A percentile compares a stretch with the other conserved stretches of the same genome.
These are phyloP conservation scores for Epirrhoe tristata DNA, from an alignment of 2,888 invertebrate species.

Conservation along the genomic window DNA sequence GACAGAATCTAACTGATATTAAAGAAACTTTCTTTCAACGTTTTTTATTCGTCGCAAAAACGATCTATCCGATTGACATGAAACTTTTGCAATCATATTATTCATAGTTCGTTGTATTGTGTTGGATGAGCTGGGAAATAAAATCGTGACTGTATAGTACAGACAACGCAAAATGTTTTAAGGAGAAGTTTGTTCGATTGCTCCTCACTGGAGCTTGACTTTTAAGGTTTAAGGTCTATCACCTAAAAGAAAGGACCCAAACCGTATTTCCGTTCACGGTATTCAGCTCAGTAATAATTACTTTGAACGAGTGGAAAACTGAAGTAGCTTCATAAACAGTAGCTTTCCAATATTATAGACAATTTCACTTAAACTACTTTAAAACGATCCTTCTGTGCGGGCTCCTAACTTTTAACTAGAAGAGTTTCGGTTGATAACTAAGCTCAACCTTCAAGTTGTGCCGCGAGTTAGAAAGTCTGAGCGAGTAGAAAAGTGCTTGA, in stretches of 20 bases:
- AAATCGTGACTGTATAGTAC: slow-evolving; percentile 1
- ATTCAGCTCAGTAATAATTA: no score
- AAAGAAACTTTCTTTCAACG: slow-evolving; percentile 24
- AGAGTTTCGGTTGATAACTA: slow-evolving; percentile 62
- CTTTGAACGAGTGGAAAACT: background rate
- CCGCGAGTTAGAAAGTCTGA: slow-evolving; percentile 40
- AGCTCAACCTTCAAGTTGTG: slow-evolving; percentile 40
- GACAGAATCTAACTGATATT: slow-evolving; percentile 10
- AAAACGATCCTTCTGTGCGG: slow-evolving; percentile 59
- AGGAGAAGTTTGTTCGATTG: background rate
- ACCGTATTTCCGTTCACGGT: no score
- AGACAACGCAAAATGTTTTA: background rate
- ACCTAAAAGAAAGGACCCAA: no score
- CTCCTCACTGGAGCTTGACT: no score
- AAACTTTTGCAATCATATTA: slow-evolving; percentile 35
- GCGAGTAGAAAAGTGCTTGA: slow-evolving; percentile 15
- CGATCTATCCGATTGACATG: slow-evolving; percentile 25
- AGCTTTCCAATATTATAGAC: slow-evolving; percentile 57
- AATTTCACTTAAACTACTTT: slow-evolving; percentile 59
- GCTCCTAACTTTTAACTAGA: slow-evolving; percentile 68
- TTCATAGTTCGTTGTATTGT: slow-evolving; percentile 21
- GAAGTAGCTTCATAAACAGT: slow-evolving; percentile 48
- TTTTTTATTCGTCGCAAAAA: slow-evolving; percentile 29
- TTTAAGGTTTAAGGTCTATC: no score
- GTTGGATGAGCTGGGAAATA: slow-evolving; percentile 15